phyloP scores from a whole-genome alignment of 1,140 invertebrate genomes.

The Sminthurinus signatus region DNA sequence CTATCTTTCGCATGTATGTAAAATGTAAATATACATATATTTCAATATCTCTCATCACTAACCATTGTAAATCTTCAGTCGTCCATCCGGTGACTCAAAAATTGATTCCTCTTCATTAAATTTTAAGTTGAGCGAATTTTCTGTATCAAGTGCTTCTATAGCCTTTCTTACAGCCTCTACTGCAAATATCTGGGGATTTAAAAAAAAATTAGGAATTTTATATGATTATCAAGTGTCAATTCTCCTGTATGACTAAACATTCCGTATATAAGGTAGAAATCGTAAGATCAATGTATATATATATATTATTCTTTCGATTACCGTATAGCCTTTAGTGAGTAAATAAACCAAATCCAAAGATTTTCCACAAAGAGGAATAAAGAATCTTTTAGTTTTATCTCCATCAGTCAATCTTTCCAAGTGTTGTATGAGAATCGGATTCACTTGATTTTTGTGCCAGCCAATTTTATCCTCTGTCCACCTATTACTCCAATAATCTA shows the following conservation, averaged over 20 bases:
- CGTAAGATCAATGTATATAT: too few relatives aligned
- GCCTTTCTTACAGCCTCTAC: conserved; percentile 25
- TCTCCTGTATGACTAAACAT: too few relatives aligned
- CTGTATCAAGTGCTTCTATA: conserved; percentile 21
- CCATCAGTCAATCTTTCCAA: conserved; percentile 5
- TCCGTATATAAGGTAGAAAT: too few relatives aligned
- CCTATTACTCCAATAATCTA: conserved; percentile 27
- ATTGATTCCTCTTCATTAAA: conserved; percentile 29
- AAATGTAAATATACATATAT: too few relatives aligned
- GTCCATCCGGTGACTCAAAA: conserved; percentile 11
- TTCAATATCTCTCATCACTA: too few relatives aligned
- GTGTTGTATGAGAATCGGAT: conserved; percentile 21
- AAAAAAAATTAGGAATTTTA: too few relatives aligned
- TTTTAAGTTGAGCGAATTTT: conserved; percentile 22
- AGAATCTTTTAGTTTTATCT: conserved; percentile 24
- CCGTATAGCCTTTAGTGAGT: conserved; percentile 9
- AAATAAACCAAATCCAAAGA: conserved; percentile 26
- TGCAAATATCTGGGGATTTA: conserved; percentile 29
- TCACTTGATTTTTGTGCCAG: conserved; percentile 22
- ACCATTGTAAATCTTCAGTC: too few relatives aligned
- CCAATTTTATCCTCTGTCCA: conserved; percentile 28
- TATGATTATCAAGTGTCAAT: too few relatives aligned
- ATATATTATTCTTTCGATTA: too few relatives aligned
- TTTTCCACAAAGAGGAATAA: conserved; percentile 35
- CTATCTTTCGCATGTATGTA: too few relatives aligned